Evolutionary conservation across 1,140 invertebrate genomes (phyloP), one percentile per base, ranked within the genome.

Genomic region (Brachionus asplanchnoidis): DNA sequence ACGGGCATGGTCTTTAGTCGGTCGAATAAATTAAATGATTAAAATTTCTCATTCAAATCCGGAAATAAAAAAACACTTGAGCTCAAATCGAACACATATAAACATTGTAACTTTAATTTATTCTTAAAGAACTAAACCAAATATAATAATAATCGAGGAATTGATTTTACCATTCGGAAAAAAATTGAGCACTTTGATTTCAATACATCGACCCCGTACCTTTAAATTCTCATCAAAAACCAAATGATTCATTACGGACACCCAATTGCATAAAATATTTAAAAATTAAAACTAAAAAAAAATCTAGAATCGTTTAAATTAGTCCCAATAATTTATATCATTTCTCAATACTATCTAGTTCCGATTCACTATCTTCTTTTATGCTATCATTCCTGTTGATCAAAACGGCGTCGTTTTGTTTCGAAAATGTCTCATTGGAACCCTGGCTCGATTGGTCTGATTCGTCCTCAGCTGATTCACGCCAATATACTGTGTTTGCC

Each of bases 401-500:
- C 53, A 60, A 9, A 20, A 60, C 8, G 4, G 28, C 8, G 3
- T 73, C 32, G 5, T 73, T 73, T 73, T 36, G 17, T 75, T 75
- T 42, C n/a, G 14, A 20, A 23, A 75, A 42, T 42, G n/a, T 46
- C 40, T 44, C 32, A 42, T 23, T 75, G 9, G 36, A 75, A 20
- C 20, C 68, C 4, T 36, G 32, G n/a, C 40, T 73, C 14, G 73
- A 77, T 23, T 77, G 73, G 3, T 77, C 73, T 1, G 73, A 77
- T 12, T 73, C 68, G 12, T 36, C 17, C n/a, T 77, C 73, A 17
- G 50, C 20, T 77, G 23, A 50, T 50, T 82, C 79, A 8, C 40
- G 79, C 79, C 79, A 82, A 82, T 82, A 82, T 2, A 66, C 65
- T 17, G 65, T 66, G 65, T 82, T 82, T 14, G 79, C 53, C 32